Evolutionary conservation across 35 echinoderm and acorn worm species (phyloP), one percentile per base, ranked within the genome.

Genomic region (Holothuria glaberrima): DNA sequence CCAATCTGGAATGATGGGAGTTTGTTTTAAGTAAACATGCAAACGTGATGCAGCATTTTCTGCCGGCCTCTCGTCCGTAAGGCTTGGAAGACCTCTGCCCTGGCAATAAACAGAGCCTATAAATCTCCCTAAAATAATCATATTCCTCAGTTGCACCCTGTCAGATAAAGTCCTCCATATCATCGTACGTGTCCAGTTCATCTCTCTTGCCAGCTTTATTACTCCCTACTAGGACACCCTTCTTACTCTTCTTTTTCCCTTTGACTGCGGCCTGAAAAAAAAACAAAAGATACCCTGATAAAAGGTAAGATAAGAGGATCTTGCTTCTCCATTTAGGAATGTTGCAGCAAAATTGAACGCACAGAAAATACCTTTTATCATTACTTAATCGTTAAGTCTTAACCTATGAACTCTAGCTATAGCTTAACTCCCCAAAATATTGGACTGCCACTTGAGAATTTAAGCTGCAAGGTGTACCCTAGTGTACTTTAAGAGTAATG

Each of bases 131-230:
- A 54, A 54, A 54, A 5, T 14, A 14, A 54, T 2, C 1, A 14
- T 54, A 5, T 29, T 33, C 31, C 66, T 69, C 66, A 4, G 2
- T 13, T 60, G 50, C 44, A 50, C 48, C 18, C 28, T 60, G 92
- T 95, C 94, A 95, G 83, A 95, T 92, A 30, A 95, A 95, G 31
- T 95, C 94, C 18, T 92, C 94, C 71, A 95, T 69, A 46, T 95
- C 94, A 75, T 90, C 67, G 16, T 86, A 86, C 12, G 73, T 80
- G 9, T 94, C 92, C 19, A 95, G 18, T 22, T 86, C 92, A 48
- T 77, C 88, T 27, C 62, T 88, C 56, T 77, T 88, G 6, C 90
- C 89, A 12, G 90, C 58, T 59, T 95, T 95, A 4, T 83, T 91
- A 41, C 94, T 95, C 6, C 94, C 94, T 7, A 86, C 94, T 68